phyloP scores from a whole-genome alignment of 2,113 vertebrate species.

The Pachycephala philippinensis region DNA sequence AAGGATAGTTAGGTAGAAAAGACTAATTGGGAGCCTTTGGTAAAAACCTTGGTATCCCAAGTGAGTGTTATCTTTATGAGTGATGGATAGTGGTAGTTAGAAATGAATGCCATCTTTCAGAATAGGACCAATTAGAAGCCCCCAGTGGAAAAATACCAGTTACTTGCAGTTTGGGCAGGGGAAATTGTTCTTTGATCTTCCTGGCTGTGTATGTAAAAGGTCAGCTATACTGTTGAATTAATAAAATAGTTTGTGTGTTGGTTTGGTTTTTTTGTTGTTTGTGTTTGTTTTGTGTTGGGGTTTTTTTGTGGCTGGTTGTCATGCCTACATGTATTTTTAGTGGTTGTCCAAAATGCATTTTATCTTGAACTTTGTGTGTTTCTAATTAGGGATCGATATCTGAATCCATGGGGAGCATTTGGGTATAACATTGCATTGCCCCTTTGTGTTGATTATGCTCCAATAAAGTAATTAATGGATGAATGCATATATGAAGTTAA shows the following conservation, averaged over 20 bases:
- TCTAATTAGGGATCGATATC: background rate
- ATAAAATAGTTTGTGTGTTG: background rate
- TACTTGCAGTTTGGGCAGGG: background rate
- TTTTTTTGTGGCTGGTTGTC: background rate
- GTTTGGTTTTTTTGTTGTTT: background rate
- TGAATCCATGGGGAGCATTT: background rate
- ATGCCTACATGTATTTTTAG: background rate
- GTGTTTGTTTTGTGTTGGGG: background rate
- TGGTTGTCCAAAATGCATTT: background rate
- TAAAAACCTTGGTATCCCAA: background rate
- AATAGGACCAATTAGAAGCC: background rate
- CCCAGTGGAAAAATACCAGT: background rate
- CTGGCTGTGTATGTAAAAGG: background rate
- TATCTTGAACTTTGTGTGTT: background rate
- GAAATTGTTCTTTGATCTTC: background rate
- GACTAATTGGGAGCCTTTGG: background rate
- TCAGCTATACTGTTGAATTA: background rate
- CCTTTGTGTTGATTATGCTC: background rate
- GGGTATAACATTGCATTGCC: background rate
- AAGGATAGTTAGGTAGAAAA: background rate
- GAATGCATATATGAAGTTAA: background rate
- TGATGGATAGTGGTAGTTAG: background rate
- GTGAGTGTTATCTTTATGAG: background rate
- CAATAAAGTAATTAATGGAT: background rate
- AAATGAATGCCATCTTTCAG: background rate